Base-by-base conservation (phyloP, 2,113 vertebrate genomes). In the Phalacrocorax carbo region DNA sequence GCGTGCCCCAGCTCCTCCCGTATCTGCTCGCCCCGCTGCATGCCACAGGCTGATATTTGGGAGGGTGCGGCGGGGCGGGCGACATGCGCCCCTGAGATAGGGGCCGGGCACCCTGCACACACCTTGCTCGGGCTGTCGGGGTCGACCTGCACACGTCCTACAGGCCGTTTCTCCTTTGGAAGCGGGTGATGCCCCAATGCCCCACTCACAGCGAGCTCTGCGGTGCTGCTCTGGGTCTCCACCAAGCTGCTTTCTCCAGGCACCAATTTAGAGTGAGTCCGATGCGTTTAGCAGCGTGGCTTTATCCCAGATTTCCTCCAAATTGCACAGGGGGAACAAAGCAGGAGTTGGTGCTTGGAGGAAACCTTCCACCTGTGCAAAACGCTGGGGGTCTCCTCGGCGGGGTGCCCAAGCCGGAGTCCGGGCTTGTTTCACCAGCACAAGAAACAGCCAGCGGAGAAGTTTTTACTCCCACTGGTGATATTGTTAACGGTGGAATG, bases 71-170 rank as follows among this genome's bases (percentile, higher is more conserved):
- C 2, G 20, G 61, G 72, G 36, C 1, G 42, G 36, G 68, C 1
- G 11, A 46, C 0, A 13, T 87, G 94, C 21, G 30, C 27, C 49
- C 65, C 49, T 0, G 1, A 85, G 94, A 95, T 79, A 82, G 61
- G 36, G 83, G 54, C 83, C 48, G 2, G 40, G 54, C 44, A 12
- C 44, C 29, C 30, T 3, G 15, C 29, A 26, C 71, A 11, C 71
- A 18, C 88, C 88, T 40, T 1, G 2, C 25, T 19, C 3, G 2
- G 66, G 60, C 13, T 6, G n/a, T 10, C 16, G 2, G n/a, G 32
- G 8, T 20, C 1, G 3, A 19, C 11, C 48, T 1, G 5, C 1
- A 2, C 0, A 0, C 9, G 40, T 13, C 34, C 51, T 3, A 3
- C 25, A 5, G 34, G 17, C 1, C 7, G 4, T 15, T 83, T 52